phyloP scores from a whole-genome alignment of 1,140 invertebrate species.

The Heliconius melpomene region DNA sequence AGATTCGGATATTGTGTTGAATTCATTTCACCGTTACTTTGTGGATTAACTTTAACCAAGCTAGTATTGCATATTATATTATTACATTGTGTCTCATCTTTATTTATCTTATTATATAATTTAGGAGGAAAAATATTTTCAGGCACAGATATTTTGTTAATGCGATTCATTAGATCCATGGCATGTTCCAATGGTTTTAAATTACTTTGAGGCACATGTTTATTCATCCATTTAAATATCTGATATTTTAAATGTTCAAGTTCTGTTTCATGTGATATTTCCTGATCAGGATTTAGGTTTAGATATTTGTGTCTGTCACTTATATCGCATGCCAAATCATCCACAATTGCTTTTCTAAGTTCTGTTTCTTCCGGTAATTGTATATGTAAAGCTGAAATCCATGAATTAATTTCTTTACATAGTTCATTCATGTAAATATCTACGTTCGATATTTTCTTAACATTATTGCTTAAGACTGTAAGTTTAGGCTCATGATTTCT shows the following conservation, averaged over 20 bases:
- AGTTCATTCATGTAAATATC: constrained; percentile 44
- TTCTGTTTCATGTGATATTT: constrained; percentile 46
- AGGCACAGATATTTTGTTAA: constrained; percentile 48
- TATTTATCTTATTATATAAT: not conserved
- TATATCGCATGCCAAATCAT: constrained; percentile 53
- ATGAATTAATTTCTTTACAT: constrained; percentile 44
- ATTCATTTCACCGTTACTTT: not conserved
- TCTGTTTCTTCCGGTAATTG: constrained; percentile 33
- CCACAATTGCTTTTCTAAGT: constrained; percentile 43
- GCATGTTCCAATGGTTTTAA: constrained; percentile 46
- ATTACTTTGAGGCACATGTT: constrained; percentile 46
- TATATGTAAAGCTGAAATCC: constrained; percentile 37
- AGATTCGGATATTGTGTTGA: not conserved
- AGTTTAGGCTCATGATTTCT: constrained; percentile 18
- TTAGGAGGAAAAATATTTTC: not conserved
- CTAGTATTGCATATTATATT: constrained; percentile 7
- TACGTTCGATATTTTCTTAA: constrained; percentile 36
- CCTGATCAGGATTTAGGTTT: constrained; percentile 49
- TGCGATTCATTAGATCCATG: constrained; percentile 47
- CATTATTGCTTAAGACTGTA: constrained; percentile 27
- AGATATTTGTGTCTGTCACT: constrained; percentile 60
- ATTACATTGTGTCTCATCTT: constrained; percentile 11
- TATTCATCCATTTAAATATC: constrained; percentile 66
- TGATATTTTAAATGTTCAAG: constrained; percentile 65
- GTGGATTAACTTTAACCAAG: not conserved